Percentiles rank a stretch among this genome's conserved stretches.
Evolutionary conservation across 2,797 vertebrate genomes (phyloP).

Genomic region (Schizothorax lantsangensis): DNA sequence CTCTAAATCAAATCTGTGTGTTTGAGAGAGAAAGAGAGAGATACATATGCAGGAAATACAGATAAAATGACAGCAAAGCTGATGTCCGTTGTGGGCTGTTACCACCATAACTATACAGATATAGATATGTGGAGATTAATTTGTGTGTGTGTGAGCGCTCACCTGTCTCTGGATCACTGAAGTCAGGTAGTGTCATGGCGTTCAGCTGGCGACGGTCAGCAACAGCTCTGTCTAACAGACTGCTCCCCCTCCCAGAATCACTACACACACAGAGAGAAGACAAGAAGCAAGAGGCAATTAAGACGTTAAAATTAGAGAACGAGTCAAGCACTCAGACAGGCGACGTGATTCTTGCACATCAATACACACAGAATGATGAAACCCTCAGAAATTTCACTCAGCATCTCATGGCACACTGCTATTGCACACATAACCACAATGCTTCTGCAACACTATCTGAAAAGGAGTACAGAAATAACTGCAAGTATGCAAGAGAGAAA

Average conservation of each 20-base stretch:
- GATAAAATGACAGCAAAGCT: constrained; percentile 25
- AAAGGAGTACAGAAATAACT: background rate
- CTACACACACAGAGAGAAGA: constrained; percentile 72
- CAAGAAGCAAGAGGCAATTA: constrained; percentile 22
- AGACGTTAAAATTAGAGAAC: constrained; percentile 41
- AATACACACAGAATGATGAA: constrained; percentile 53
- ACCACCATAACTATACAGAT: background rate
- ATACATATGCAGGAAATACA: constrained; percentile 1
- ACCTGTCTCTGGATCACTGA: constrained; percentile 98
- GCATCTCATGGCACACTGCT: constrained; percentile 18
- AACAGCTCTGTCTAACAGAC: constrained; percentile 93
- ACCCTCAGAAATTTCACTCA: constrained; percentile 48
- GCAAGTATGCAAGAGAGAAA: background rate
- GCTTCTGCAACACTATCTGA: background rate
- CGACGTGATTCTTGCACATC: constrained; percentile 13
- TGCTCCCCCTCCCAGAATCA: constrained; percentile 97
- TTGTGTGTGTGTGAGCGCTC: constrained; percentile 60
- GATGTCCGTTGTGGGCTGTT: background rate
- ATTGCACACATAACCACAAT: constrained; percentile 21
- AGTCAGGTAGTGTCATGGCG: constrained; percentile 94
- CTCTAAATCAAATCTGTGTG: background rate
- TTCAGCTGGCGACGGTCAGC: constrained; percentile 95
- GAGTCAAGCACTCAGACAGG: constrained; percentile 16
- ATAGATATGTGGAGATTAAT: background rate
- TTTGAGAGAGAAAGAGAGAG: constrained; percentile 15